Percentiles rank a stretch among this genome's conserved stretches.
Evolutionary conservation across 2,113 vertebrate species (phyloP).

Genomic region (Athene cunicularia): DNA sequence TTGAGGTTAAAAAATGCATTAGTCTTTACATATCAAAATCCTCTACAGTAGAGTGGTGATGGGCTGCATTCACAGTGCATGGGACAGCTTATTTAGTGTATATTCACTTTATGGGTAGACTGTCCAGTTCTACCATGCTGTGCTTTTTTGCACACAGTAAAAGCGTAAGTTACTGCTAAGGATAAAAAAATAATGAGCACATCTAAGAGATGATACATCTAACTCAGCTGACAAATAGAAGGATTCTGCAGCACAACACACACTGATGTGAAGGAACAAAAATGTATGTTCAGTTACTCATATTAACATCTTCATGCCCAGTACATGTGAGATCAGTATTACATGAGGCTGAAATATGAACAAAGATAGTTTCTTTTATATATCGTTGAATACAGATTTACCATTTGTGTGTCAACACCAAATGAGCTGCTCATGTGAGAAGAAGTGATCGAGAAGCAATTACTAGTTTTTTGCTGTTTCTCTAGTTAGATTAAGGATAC

Average conservation of each 20-base stretch:
- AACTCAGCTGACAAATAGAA: not conserved
- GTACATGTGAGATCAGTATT: not conserved
- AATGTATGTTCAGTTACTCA: not conserved
- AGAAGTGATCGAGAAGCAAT: not conserved
- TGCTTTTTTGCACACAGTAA: not conserved
- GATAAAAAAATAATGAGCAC: not conserved
- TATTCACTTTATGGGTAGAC: not conserved
- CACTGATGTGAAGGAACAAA: not conserved
- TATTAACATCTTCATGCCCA: not conserved
- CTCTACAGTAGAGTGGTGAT: not conserved
- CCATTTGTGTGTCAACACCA: not conserved
- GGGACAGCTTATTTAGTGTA: not conserved
- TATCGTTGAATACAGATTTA: not conserved
- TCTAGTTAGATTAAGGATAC: not conserved
- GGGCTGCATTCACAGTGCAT: not conserved
- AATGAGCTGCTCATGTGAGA: not conserved
- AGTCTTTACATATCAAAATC: not conserved
- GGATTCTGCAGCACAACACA: not conserved
- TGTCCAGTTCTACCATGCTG: rapidly evolving
- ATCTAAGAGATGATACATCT: not conserved
- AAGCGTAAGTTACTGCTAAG: not conserved
- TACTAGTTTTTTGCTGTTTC: not conserved
- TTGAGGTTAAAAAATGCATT: not conserved
- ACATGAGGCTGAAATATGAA: not conserved
- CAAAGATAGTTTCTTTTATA: not conserved